These are phyloP conservation scores for Catocala nupta DNA, from an alignment of 2,888 invertebrate species.

Conservation along the genomic window DNA sequence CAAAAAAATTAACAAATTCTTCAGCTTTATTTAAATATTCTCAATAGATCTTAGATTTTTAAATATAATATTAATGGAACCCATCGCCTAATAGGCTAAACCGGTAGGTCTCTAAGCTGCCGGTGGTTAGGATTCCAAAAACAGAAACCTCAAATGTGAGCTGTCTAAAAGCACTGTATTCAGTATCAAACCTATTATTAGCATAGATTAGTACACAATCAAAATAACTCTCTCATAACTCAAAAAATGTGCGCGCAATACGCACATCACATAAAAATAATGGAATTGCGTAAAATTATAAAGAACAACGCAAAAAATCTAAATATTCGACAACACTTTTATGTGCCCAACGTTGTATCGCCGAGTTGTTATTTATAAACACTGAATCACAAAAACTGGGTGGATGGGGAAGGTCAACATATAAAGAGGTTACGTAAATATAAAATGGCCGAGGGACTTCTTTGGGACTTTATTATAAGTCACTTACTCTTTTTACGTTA, in stretches of 20 bases:
- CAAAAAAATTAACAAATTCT: too few species aligned
- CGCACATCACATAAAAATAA: constrained; percentile 26
- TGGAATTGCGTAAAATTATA: constrained; percentile 29
- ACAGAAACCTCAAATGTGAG: too few species aligned
- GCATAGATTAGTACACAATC: neutral
- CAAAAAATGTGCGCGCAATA: neutral
- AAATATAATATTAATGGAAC: too few species aligned
- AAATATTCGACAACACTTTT: constrained; percentile 17
- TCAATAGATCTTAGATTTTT: too few species aligned
- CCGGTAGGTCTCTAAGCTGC: too few species aligned
- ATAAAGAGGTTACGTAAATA: neutral
- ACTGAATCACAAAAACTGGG: constrained; percentile 24
- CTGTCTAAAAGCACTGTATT: too few species aligned
- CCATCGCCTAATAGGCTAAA: too few species aligned
- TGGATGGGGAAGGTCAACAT: constrained; percentile 18
- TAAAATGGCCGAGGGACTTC: neutral
- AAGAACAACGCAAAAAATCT: constrained; percentile 25
- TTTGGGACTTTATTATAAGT: too few species aligned
- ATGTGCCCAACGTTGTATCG: constrained; percentile 27
- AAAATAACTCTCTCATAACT: neutral
- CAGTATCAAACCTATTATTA: too few species aligned
- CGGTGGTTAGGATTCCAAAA: too few species aligned
- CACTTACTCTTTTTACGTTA: too few species aligned
- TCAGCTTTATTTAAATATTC: too few species aligned
- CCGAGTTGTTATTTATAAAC: constrained; percentile 31